Evolutionary conservation across 1,140 invertebrate genomes (phyloP), one percentile per base, ranked within the genome.

Genomic region (Lysiphlebus fabarum): DNA sequence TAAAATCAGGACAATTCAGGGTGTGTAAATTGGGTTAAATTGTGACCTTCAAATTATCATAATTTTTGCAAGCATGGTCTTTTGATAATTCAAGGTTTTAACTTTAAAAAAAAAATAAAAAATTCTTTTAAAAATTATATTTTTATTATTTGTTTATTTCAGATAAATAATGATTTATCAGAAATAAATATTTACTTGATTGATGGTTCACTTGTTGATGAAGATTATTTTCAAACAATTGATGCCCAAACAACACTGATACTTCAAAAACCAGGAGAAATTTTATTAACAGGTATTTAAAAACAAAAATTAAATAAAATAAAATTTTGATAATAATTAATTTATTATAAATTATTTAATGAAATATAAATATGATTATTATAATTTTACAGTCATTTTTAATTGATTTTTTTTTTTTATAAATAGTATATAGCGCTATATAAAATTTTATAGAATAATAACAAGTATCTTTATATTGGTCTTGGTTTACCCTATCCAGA

Each of bases 121-220:
- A 26, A 26, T 4, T 2, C 4, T 26, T 26, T 26, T 2, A 26
- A 26, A 26, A 43, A 66, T 65, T 38, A 59, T 64, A 26, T n/a
- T n/a, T n/a, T n/a, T n/a, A n/a, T n/a, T n/a, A n/a, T 53, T 37
- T 45, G 6, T 48, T 49, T n/a, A 26, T 59, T 62, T 33, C 49
- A 78, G 76, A 59, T 78, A 11, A 70, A 65, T 4, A 69, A 73
- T 38, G 65, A 76, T 42, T 63, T 78, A 70, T 58, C 75, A 76
- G 67, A 71, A 55, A 65, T 80, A 12, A 68, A 69, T 33, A 61
- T 82, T 42, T 77, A 73, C 42, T 65, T 82, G 1, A 72, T 84
- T 42, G 89, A 92, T 75, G 90, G 90, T 42, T 90, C 89, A 14
- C 77, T 85, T 60, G 83, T 91, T 33, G 85, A 88, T 49, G 86